Evolutionary conservation across 2,888 invertebrate species (phyloP).

Genomic region (Patella depressa): DNA sequence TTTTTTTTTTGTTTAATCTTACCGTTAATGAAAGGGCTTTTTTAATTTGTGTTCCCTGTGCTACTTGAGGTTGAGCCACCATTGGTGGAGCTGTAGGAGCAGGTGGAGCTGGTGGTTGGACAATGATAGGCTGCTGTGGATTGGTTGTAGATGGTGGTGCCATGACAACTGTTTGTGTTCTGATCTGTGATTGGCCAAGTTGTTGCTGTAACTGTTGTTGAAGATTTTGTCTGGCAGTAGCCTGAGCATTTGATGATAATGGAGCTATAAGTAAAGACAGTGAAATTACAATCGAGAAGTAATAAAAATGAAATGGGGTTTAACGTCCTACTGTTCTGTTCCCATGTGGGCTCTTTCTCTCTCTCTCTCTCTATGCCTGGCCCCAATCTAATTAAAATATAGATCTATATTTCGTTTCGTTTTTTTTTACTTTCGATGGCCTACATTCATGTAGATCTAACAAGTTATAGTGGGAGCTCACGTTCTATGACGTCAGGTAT

Average conservation of each 20-base stretch:
- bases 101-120: slow-evolving; percentile 31
- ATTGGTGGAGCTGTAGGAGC: slow-evolving; percentile 18
- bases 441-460: too few relatives aligned
- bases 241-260: slow-evolving; percentile 40
- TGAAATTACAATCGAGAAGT: too few relatives aligned
- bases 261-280: slow-evolving; percentile 26
- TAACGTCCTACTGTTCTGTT: too few relatives aligned
- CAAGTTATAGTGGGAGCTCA: too few relatives aligned
- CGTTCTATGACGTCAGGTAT: too few relatives aligned
- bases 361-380: too few relatives aligned
- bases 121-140: slow-evolving; percentile 16
- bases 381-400: too few relatives aligned
- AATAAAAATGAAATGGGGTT: too few relatives aligned
- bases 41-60: slow-evolving; percentile 37
- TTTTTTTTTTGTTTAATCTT: slow-evolving; percentile 33
- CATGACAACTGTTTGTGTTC: slow-evolving; percentile 40
- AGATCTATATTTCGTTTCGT: too few relatives aligned
- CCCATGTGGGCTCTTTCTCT: too few relatives aligned
- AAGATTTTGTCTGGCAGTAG: slow-evolving; percentile 64
- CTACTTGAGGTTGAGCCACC: slow-evolving; percentile 13
- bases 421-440: too few relatives aligned
- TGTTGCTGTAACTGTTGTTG: slow-evolving; percentile 66
- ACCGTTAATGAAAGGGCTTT: slow-evolving; percentile 70
- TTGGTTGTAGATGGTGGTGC: slow-evolving; percentile 25
- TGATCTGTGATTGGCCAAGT: slow-evolving; percentile 57